These are phyloP conservation scores for Myrmophylax atrothorax DNA, from an alignment of 2,113 vertebrate genomes.

Conservation along the genomic window DNA sequence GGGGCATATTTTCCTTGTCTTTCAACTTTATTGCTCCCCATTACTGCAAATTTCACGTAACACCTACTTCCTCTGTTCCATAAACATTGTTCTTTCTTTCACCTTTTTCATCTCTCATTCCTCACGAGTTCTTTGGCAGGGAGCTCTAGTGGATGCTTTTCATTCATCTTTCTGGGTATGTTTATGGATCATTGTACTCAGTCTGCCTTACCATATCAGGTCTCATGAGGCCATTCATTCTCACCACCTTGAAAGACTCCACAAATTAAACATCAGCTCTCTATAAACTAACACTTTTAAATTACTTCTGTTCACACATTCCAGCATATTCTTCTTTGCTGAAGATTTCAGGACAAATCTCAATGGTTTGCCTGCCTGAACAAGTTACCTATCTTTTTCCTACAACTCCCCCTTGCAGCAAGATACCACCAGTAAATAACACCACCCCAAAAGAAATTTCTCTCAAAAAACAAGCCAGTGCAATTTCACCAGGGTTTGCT, in stretches of 20 bases:
- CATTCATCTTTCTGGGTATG: background rate
- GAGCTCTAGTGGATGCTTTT: background rate
- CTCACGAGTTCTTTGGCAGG: background rate
- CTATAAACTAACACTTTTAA: constrained; percentile 33
- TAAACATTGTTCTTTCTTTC: background rate
- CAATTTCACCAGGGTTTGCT: background rate
- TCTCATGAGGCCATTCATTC: background rate
- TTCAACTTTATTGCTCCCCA: background rate
- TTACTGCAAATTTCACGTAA: background rate
- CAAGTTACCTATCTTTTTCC: background rate
- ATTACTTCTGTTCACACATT: constrained; percentile 47
- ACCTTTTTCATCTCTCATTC: background rate
- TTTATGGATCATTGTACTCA: background rate
- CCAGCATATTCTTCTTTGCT: background rate
- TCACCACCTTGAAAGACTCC: background rate
- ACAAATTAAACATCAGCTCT: constrained; percentile 9
- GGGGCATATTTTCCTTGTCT: background rate
- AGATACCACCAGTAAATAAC: background rate
- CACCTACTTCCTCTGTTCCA: background rate
- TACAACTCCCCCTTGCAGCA: background rate
- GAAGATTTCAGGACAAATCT: background rate
- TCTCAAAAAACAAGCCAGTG: background rate
- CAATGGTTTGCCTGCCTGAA: constrained; percentile 10
- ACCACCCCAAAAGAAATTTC: background rate
- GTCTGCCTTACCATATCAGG: background rate